Conservation (phyloP, 2,113 vertebrate genomes). For the Xenopus borealis region DNA sequence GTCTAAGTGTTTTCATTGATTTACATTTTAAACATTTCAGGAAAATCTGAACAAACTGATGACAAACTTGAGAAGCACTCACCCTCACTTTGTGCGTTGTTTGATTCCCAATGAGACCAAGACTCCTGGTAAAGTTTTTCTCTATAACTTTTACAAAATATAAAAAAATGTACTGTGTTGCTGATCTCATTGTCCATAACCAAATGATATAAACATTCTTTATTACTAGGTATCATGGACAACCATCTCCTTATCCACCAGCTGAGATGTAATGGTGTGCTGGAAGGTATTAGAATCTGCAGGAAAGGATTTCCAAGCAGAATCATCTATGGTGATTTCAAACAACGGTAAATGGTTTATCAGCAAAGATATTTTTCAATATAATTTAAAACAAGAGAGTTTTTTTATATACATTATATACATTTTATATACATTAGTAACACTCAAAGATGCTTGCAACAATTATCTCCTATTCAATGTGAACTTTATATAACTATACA, state of each 20-base stretch:
- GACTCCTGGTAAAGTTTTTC: conserved; percentile 73
- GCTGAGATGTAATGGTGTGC: conserved; percentile 80
- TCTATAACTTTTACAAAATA: not conserved
- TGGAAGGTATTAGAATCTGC: conserved; percentile 86
- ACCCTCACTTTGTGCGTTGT: conserved; percentile 90
- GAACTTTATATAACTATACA: too few relatives aligned
- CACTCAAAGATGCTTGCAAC: too few relatives aligned
- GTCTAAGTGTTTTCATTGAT: too few relatives aligned
- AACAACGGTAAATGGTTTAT: conserved; percentile 68
- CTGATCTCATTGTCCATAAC: not conserved
- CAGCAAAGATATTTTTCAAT: not conserved
- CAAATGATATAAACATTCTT: not conserved
- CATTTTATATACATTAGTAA: too few relatives aligned
- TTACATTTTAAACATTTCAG: conserved; percentile 53
- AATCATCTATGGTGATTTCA: conserved; percentile 83
- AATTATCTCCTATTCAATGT: too few relatives aligned
- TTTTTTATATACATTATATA: too few relatives aligned
- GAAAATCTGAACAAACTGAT: conserved; percentile 92
- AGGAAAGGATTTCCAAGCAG: conserved; percentile 89
- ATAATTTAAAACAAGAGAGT: not conserved
- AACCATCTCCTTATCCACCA: conserved; percentile 86
- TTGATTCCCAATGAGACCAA: conserved; percentile 92
- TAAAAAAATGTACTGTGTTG: too few relatives aligned
- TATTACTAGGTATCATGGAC: conserved; percentile 76
- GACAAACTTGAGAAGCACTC: conserved; percentile 84